Percentiles rank a stretch among this genome's conserved stretches.
Conservation (phyloP, 2,113 vertebrate genomes). For the Puma concolor region DNA sequence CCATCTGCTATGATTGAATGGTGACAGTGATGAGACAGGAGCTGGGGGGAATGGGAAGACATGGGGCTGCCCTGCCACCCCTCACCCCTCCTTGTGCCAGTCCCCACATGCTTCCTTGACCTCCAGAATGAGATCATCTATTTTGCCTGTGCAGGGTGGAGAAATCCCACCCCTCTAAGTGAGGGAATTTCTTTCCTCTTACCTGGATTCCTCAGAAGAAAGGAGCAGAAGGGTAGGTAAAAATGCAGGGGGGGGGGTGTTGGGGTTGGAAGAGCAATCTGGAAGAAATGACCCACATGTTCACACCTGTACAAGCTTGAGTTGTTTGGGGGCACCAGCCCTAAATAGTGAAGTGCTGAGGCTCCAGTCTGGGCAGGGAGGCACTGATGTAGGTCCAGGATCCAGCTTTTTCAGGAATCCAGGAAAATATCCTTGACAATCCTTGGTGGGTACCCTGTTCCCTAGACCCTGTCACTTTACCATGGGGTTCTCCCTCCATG, state of each 20-base stretch:
- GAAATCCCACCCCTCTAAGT: conserved; percentile 1
- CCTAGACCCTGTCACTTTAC: not conserved
- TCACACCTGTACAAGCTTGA: not conserved
- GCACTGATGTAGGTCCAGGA: not conserved
- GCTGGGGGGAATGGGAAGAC: conserved; percentile 55
- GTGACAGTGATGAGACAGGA: conserved; percentile 76
- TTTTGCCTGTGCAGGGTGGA: conserved; percentile 9
- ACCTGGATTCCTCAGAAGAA: conserved; percentile 36
- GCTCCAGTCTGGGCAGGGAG: not conserved
- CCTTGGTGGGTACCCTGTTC: not conserved
- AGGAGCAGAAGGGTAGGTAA: not conserved
- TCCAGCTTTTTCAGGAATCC: not conserved
- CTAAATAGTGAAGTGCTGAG: not conserved
- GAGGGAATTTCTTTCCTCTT: conserved; percentile 60
- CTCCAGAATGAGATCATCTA: conserved; percentile 26
- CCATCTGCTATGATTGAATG: conserved; percentile 84
- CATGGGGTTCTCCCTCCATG: not conserved
- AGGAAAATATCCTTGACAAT: not conserved
- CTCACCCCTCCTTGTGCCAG: conserved; percentile 39
- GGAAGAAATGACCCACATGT: not conserved
- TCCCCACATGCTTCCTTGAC: conserved; percentile 58
- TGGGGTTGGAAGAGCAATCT: not conserved
- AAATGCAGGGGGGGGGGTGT: not conserved
- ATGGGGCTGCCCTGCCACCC: conserved; percentile 64
- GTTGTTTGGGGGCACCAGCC: rapidly evolving